Evolutionary conservation across 1,140 invertebrate species (phyloP).

Genomic region (Eumeta japonica): DNA sequence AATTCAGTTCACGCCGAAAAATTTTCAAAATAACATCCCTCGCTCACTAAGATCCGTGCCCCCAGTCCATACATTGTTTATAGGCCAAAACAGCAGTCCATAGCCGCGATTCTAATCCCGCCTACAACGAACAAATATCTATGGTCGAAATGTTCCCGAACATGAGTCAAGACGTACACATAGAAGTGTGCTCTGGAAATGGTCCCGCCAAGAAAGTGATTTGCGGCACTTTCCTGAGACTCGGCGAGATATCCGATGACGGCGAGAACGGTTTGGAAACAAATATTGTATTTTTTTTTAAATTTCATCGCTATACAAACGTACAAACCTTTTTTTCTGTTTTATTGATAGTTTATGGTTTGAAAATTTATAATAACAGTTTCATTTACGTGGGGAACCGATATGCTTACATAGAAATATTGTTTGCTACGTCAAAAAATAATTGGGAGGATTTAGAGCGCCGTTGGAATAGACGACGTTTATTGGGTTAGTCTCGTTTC

Average conservation of each 20-base stretch:
- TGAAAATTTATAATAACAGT: background rate
- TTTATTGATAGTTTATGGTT: background rate
- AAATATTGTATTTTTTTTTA: background rate
- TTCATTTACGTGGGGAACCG: background rate
- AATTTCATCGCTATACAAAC: background rate
- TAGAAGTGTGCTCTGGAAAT: constrained; percentile 37
- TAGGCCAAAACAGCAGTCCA: constrained; percentile 46
- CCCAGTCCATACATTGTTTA: constrained; percentile 6
- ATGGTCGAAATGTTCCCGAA: constrained; percentile 56
- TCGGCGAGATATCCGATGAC: constrained; percentile 32
- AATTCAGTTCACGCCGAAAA: too few species aligned
- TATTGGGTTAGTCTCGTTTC: too few species aligned
- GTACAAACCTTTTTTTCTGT: background rate
- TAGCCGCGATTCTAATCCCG: constrained; percentile 32
- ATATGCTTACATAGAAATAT: too few species aligned
- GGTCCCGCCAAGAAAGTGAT: constrained; percentile 18
- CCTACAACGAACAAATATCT: constrained; percentile 48
- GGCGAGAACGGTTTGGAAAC: constrained; percentile 43
- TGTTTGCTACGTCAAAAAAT: too few species aligned
- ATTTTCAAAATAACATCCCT: too few species aligned
- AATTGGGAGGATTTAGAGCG: too few species aligned
- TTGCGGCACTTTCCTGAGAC: constrained; percentile 19
- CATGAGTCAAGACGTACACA: constrained; percentile 39
- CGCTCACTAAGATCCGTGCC: too few species aligned
- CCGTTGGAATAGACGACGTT: too few species aligned